Conservation (phyloP, 2,113 vertebrate genomes). For the Ranitomeya variabilis region DNA sequence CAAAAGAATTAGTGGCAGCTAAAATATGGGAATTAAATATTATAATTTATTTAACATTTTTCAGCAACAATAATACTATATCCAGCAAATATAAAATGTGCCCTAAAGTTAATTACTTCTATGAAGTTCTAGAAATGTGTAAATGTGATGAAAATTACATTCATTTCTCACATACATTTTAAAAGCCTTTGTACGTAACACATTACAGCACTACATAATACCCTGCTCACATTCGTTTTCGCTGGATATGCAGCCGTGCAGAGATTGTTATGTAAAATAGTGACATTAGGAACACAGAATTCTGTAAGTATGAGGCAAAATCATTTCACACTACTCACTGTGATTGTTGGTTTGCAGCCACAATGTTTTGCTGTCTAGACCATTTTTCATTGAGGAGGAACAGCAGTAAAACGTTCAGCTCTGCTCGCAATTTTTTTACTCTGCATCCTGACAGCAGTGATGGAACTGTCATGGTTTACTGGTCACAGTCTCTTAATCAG, state of each 20-base stretch:
- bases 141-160: slow-evolving; percentile 34
- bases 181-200: slow-evolving; percentile 42
- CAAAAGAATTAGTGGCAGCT: not conserved
- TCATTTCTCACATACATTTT: slow-evolving; percentile 10
- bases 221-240: not conserved
- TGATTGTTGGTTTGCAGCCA: not conserved
- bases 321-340: not conserved
- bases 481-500: slow-evolving; percentile 64
- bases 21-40: not conserved
- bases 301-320: not conserved
- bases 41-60: slow-evolving; percentile 19
- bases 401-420: slow-evolving; percentile 10
- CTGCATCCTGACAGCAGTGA: slow-evolving; percentile 70
- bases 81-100: slow-evolving; percentile 2
- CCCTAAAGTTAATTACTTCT: slow-evolving; percentile 29
- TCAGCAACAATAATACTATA: not conserved
- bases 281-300: slow-evolving; percentile 35
- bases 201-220: slow-evolving; percentile 38
- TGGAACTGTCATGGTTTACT: slow-evolving; percentile 73
- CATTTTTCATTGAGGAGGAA: not conserved
- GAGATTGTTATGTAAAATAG: slow-evolving; percentile 43
- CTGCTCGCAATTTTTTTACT: slow-evolving; percentile 16
- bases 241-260: not conserved
- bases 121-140: not conserved
- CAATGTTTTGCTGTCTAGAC: slow-evolving; percentile 37